Evolutionary conservation across 2,888 invertebrate genomes (phyloP), one percentile per base, ranked within the genome.

Genomic region (Sinhomidia bicolor): DNA sequence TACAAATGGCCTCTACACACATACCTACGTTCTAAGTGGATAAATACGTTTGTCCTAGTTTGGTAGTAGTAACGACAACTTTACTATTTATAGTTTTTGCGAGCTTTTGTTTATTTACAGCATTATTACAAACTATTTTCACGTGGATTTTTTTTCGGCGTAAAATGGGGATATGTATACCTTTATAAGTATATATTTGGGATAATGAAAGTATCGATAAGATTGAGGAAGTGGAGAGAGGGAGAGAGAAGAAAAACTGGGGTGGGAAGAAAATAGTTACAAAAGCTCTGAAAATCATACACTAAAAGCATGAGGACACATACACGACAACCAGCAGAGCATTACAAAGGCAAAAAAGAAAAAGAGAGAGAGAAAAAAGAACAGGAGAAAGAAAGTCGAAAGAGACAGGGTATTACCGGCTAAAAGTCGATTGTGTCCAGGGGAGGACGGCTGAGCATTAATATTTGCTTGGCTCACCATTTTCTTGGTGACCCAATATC

Each of bases 381-480:
- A 41, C 10, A 71, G 26, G 26, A 5, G 47, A 17, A 17, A 54
- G 62, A 62, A 80, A 62, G 36, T 36, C 36, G 20, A 80, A 20
- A 71, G 23, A 84, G 84, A 84, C 84, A 60, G 62, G 85, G 85
- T 57, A 85, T 89, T 51, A 91, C 91, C 91, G 83, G 90, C 87
- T 65, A 91, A 86, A 68, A 90, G 89, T 88, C 91, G 89, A 88
- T 90, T 91, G 71, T 91, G 91, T 79, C 91, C 91, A 57, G 91
- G 90, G 51, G 88, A 86, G 60, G 91, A 91, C 47, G 91, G 91
- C 89, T 92, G 92, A 85, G 92, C 92, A 90, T 91, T 91, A 65
- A 90, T 90, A 88, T 86, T 91, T 44, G 90, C 90, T 78, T 92
- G 90, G 44, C 84, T 76, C 51, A 92, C 83, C 57, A 32, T 87